Evolutionary conservation across 2,888 invertebrate genomes (phyloP), one percentile per base, ranked within the genome.

Genomic region (Tetheella fluctuosa): DNA sequence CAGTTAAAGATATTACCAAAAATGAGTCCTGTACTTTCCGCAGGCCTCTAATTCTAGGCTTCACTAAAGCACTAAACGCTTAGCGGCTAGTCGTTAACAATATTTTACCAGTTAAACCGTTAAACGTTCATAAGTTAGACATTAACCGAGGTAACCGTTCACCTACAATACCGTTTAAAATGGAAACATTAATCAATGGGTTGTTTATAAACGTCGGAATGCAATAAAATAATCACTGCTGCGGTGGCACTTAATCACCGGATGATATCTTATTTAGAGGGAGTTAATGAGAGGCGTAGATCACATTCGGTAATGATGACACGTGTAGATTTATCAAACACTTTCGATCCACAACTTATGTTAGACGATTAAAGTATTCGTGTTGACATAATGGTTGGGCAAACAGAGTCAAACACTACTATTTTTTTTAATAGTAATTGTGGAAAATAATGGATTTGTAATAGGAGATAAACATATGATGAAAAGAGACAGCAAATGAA

Each of bases 251-350:
- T 91, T 88, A 90, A 91, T 92, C 89, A 89, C 80, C 74, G 62
- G 82, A 79, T 83, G 85, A 91, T 89, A 88, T 91, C 89, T 92
- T 88, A 93, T 91, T 93, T 90, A 84, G 86, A 84, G 82, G 83
- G 76, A 88, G 85, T 85, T 93, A 92, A 93, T 91, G 91, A 91
- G 89, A 77, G 76, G 74, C 88, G 85, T 92, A 91, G 88, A 91
- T 92, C 92, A 91, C 88, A 83, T 85, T 85, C 77, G 80, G 87
- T 91, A 91, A 91, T 91, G 85, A 87, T 82, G 91, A 91, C 91
- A 86, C 71, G 73, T 65, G 78, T 70, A 84, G 72, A 91, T 92
- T 89, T 90, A 90, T 93, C 91, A 91, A 88, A 89, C 89, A 89
- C 89, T 87, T 89, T 88, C 88, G 80, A 86, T 85, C 86, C 85